phyloP scores from a whole-genome alignment of 1,140 invertebrate species.

The Lamellibrachia luymesi region DNA sequence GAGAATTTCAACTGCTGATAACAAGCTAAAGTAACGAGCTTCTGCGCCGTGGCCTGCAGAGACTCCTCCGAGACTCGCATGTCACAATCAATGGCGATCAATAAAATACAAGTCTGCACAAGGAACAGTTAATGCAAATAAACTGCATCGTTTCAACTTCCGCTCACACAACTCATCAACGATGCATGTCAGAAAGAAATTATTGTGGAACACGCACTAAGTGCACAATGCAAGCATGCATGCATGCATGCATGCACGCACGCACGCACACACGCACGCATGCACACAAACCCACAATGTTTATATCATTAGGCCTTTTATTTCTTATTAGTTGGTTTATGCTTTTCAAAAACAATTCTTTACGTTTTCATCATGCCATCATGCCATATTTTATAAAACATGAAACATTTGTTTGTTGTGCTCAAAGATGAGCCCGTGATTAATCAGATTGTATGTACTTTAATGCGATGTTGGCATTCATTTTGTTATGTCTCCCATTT shows the following conservation, averaged over 20 bases:
- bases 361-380: no score
- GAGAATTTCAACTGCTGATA: neutral
- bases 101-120: neutral
- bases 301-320: no score
- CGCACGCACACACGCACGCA: neutral
- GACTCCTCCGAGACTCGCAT: neutral
- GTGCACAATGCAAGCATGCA: neutral
- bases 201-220: neutral
- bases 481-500: no score
- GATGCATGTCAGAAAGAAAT: neutral
- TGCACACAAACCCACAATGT: neutral
- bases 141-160: neutral
- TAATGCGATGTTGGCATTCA: no score
- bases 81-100: neutral
- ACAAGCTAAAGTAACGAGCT: neutral
- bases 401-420: no score
- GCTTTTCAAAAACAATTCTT: no score
- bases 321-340: no score
- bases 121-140: neutral
- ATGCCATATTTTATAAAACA: no score
- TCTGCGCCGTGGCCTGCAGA: no score
- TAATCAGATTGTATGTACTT: no score
- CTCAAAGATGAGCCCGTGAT: no score
- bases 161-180: neutral
- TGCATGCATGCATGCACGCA: neutral